A percentile compares a stretch with the other conserved stretches of the same genome.
phyloP scores from a whole-genome alignment of 92 coral and sea anemone species.

The Phenganax subtilis region DNA sequence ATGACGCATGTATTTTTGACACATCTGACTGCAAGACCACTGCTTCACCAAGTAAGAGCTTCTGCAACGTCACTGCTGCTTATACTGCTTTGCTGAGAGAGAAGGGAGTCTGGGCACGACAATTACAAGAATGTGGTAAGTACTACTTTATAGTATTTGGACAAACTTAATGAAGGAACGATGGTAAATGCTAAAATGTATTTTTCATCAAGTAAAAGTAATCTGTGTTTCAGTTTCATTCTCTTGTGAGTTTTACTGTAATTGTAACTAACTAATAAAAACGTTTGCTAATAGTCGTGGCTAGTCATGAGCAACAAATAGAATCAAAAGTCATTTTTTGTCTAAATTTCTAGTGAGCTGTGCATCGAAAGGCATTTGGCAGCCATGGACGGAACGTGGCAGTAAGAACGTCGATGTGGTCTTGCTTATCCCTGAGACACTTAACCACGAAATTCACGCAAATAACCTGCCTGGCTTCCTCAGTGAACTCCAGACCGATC shows the following conservation, averaged over 20 bases:
- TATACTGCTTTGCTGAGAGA: conserved; percentile 78
- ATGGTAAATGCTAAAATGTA: not conserved
- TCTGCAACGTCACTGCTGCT: conserved; percentile 90
- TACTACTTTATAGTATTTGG: not conserved
- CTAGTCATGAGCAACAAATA: too few species aligned
- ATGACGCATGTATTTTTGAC: conserved; percentile 75
- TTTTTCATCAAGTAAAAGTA: too few species aligned
- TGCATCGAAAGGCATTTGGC: conserved; percentile 53
- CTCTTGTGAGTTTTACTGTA: too few species aligned
- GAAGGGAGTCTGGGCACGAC: conserved; percentile 77
- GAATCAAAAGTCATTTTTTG: too few species aligned
- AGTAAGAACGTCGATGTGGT: conserved; percentile 72
- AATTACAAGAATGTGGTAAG: conserved; percentile 91
- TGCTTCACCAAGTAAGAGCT: conserved; percentile 69
- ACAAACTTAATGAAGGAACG: not conserved
- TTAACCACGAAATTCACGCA: conserved; percentile 59
- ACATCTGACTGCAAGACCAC: conserved; percentile 61
- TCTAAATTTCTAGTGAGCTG: conserved; percentile 26
- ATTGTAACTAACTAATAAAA: too few species aligned
- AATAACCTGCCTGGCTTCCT: conserved; percentile 60
- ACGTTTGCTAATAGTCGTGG: too few species aligned
- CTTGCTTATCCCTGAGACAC: conserved; percentile 78
- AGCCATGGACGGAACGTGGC: conserved; percentile 73
- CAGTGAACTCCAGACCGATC: conserved; percentile 42
- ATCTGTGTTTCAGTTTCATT: too few species aligned